Evolutionary conservation across 2,797 vertebrate species (phyloP), one percentile per base, ranked within the genome.

Genomic region (Myoxocephalus aenaeus): DNA sequence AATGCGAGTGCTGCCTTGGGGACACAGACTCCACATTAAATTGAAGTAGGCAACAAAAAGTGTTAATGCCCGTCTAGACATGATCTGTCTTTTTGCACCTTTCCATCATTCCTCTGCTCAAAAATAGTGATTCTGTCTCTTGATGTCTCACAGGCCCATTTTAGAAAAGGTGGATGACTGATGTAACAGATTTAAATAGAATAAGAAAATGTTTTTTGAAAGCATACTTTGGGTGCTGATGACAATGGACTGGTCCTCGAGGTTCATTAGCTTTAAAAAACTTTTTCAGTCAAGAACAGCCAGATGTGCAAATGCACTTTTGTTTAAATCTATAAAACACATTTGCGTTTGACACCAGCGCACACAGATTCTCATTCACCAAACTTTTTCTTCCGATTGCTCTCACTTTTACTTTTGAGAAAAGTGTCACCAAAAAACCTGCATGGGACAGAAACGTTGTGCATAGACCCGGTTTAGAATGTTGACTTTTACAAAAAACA

Each of bases 161-260:
- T 80, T 29, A 50, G 46, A 29, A 75, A 75, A 70, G 48, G 46
- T 63, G 50, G 56, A 6, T 13, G 75, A 77, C 66, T 82, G 72
- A 79, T 79, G 83, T 48, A n/a, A 32, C 3, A 42, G 72, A 82
- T 85, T 77, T 63, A 77, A 87, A 79, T 79, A 80, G 81, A 79
- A 80, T 56, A 54, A 79, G 25, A 56, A 69, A 61, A 14, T 1
- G 13, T 42, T 6, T 65, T 75, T 44, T 61, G 15, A 65, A 61
- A 44, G 54, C 40, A 29, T 2, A 10, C n/a, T n/a, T 40, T 70
- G 11, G 17, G 53, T 36, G 40, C 42, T 29, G 20, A 54, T 54
- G 36, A 73, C 48, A 78, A 63, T 15, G n/a, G 22, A 48, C 13
- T 25, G 17, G n/a, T 72, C 40, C 5, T 20, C 5, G 10, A 40